These are phyloP conservation scores for Bombyx mori DNA, from an alignment of 1,140 invertebrate species.

Conservation along the genomic window DNA sequence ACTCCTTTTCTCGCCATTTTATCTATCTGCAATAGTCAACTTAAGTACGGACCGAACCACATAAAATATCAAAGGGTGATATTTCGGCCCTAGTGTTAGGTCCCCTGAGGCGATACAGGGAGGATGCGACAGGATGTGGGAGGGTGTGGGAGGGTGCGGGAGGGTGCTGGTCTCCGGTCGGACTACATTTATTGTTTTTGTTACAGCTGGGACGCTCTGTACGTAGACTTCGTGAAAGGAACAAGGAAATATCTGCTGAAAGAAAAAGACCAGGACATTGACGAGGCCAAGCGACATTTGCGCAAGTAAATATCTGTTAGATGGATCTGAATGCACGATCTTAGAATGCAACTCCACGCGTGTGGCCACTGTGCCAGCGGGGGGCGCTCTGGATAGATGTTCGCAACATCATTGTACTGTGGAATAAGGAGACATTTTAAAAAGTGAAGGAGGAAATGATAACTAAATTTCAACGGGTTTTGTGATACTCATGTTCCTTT, in stretches of 20 bases:
- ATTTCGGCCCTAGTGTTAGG: no score
- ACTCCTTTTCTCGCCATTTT: no score
- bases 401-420: no score
- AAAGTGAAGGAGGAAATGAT: background rate
- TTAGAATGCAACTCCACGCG: background rate
- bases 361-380: background rate
- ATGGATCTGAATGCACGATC: background rate
- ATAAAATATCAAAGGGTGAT: no score
- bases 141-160: no score
- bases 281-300: slow-evolving; percentile 41
- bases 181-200: slow-evolving; percentile 4
- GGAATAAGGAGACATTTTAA: slow-evolving; percentile 2
- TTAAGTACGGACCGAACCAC: no score
- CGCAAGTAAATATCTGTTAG: slow-evolving; percentile 30
- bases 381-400: no score
- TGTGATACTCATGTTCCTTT: no score
- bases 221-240: slow-evolving; percentile 58
- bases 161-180: no score
- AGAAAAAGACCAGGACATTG: slow-evolving; percentile 59
- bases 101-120: no score
- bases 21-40: no score
- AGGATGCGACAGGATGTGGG: no score
- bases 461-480: background rate
- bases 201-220: slow-evolving; percentile 57
- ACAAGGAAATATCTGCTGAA: slow-evolving; percentile 63